Percentiles rank a stretch among this genome's conserved stretches.
phyloP scores from a whole-genome alignment of 2,113 vertebrate species.

The Amazona guildingii region DNA sequence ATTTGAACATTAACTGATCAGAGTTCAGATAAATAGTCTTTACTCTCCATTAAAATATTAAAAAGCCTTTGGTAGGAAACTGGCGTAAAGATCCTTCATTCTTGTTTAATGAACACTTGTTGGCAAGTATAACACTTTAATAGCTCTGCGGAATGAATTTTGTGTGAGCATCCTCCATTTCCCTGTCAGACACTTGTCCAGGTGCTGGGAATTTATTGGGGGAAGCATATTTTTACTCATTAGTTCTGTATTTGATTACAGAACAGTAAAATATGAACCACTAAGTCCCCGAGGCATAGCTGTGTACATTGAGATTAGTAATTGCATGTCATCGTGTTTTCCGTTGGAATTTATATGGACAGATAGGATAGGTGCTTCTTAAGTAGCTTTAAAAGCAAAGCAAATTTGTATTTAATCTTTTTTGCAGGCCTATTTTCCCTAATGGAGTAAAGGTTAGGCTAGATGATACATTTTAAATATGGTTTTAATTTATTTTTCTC shows the following conservation, averaged over 20 bases:
- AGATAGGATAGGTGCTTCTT: slow-evolving; percentile 80
- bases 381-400: slow-evolving; percentile 83
- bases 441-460: slow-evolving; percentile 79
- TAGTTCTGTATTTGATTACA: slow-evolving; percentile 94
- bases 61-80: slow-evolving; percentile 83
- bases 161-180: slow-evolving; percentile 79
- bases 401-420: slow-evolving; percentile 84
- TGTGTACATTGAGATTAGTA: slow-evolving; percentile 92
- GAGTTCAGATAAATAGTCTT: slow-evolving; percentile 87
- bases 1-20: slow-evolving; percentile 84
- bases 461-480: slow-evolving; percentile 77
- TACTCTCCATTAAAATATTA: slow-evolving; percentile 87
- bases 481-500: slow-evolving; percentile 75
- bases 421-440: slow-evolving; percentile 74
- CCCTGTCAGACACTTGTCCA: slow-evolving; percentile 84
- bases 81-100: slow-evolving; percentile 82
- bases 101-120: slow-evolving; percentile 86
- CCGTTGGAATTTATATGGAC: slow-evolving; percentile 84
- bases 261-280: slow-evolving; percentile 92
- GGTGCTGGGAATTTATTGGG: slow-evolving; percentile 84
- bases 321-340: slow-evolving; percentile 93
- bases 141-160: slow-evolving; percentile 84
- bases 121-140: slow-evolving; percentile 86
- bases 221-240: slow-evolving; percentile 90
- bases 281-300: slow-evolving; percentile 86